Conservation (phyloP, 2,797 vertebrate species). For the Balearica regulorum region DNA sequence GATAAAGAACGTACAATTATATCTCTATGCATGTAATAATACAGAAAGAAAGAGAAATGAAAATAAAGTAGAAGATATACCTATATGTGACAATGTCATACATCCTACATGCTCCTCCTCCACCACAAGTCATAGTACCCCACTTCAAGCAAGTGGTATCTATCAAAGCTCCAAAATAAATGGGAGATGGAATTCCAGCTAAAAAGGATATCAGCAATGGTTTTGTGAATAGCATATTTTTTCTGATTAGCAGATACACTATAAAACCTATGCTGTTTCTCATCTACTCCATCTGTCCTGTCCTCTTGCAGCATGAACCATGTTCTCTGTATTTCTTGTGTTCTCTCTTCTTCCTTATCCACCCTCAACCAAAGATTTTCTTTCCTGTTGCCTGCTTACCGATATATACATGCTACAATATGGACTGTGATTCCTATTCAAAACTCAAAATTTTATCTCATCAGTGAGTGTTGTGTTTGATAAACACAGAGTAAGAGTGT, state of each 20-base stretch:
- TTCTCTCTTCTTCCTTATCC: background rate
- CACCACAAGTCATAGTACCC: slow-evolving; percentile 84
- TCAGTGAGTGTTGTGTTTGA: background rate
- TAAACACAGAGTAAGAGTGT: background rate
- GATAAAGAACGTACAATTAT: background rate
- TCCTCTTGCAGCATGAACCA: background rate
- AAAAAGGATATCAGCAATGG: background rate
- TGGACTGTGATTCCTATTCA: background rate
- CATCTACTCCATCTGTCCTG: background rate
- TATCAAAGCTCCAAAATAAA: slow-evolving; percentile 91
- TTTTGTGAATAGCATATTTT: background rate
- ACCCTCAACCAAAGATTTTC: background rate
- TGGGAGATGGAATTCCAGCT: slow-evolving; percentile 92
- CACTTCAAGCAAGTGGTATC: slow-evolving; percentile 92
- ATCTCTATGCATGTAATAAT: background rate
- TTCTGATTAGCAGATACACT: background rate
- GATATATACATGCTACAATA: background rate
- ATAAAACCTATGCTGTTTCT: background rate
- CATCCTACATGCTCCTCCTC: slow-evolving; percentile 86
- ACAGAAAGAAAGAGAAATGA: background rate
- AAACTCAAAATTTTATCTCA: background rate
- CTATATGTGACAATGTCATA: slow-evolving; percentile 79
- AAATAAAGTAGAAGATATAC: slow-evolving; percentile 10
- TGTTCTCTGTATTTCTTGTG: background rate
- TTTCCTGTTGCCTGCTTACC: background rate